Conservation (phyloP, 2,113 vertebrate species). For the Chrysochloris asiatica region DNA sequence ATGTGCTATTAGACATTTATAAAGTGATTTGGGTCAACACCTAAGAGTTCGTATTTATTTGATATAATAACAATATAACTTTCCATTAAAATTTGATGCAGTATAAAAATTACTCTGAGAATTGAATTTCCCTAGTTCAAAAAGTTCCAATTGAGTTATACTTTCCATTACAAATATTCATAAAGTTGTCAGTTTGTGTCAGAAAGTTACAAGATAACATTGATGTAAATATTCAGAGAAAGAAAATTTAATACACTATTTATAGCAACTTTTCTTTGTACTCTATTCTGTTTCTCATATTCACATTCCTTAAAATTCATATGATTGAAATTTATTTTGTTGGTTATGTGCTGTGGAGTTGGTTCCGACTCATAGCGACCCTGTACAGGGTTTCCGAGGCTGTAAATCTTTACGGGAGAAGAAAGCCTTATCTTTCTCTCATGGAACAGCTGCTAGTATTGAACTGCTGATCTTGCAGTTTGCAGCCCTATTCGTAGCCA, state of each 20-base stretch:
- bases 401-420: no score
- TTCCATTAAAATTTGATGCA: constrained; percentile 48
- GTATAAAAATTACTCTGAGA: constrained; percentile 52
- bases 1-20: constrained; percentile 60
- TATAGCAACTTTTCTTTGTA: not conserved
- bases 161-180: constrained; percentile 38
- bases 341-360: not conserved
- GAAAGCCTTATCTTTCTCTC: no score
- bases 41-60: constrained; percentile 20
- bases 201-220: constrained; percentile 24
- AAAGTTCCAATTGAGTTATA: constrained; percentile 44
- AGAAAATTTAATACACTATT: constrained; percentile 12
- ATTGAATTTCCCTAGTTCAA: constrained; percentile 55
- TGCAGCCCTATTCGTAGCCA: no score
- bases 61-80: constrained; percentile 42
- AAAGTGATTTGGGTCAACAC: constrained; percentile 25
- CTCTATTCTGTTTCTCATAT: not conserved
- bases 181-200: constrained; percentile 38
- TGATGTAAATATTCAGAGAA: not conserved
- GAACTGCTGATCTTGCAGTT: no score
- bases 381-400: no score
- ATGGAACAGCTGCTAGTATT: no score
- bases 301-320: not conserved
- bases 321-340: not conserved
- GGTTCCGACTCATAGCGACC: no score